Conservation (phyloP, 2,888 invertebrate genomes). For the Erebia palarica region DNA sequence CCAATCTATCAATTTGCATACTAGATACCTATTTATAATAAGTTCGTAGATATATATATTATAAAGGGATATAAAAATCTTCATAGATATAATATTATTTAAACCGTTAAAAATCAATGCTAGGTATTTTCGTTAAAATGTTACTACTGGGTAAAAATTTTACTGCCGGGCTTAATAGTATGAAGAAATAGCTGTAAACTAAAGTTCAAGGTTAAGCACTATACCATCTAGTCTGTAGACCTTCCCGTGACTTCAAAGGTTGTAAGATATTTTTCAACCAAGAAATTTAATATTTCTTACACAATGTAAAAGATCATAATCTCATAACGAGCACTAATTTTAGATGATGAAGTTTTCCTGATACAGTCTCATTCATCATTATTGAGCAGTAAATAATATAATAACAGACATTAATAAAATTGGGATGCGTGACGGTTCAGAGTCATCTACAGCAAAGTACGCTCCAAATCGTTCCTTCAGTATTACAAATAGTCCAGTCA, state of each 20-base stretch:
- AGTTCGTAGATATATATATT: neutral
- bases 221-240: neutral
- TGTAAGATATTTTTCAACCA: neutral
- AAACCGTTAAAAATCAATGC: neutral
- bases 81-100: neutral
- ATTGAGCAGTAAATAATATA: neutral
- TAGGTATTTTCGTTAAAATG: neutral
- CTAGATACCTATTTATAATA: neutral
- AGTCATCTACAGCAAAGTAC: neutral
- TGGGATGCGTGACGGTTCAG: neutral
- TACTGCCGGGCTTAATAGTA: no score
- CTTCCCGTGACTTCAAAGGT: neutral
- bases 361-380: neutral
- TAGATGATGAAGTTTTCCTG: neutral
- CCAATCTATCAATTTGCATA: neutral
- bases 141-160: no score
- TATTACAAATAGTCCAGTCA: neutral
- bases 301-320: neutral
- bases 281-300: no score
- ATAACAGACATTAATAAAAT: slow-evolving; percentile 3
- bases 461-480: neutral
- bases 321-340: neutral
- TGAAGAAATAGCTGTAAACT: no score
- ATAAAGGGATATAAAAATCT: no score
- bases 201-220: slow-evolving; percentile 3